Evolutionary conservation across 2,797 vertebrate genomes (phyloP), one percentile per base, ranked within the genome.

Genomic region (Dendrocincla tyrannina): DNA sequence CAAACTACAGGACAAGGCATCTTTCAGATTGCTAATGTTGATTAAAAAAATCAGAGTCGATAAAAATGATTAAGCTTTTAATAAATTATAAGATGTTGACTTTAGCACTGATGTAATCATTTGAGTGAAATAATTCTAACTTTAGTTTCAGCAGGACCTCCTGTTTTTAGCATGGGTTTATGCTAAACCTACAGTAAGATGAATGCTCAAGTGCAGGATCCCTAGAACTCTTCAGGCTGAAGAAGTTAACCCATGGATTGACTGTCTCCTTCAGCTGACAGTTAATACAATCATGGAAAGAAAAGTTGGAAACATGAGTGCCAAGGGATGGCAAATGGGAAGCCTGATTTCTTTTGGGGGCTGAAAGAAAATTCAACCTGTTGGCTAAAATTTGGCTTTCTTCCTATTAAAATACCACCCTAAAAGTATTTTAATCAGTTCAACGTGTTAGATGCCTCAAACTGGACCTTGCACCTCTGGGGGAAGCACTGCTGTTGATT

Each of bases 351-450:
- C 68, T 97, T 97, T 58, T 52, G 60, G 52, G 19, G 63, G 28
- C 66, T 94, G 93, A 97, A 97, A 89, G 88, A 93, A 97, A 97
- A 96, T 73, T 88, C 67, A 97, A 96, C 84, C 60, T 95, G 77
- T 95, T 97, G 78, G 85, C 73, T 91, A 92, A 91, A 91, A 85
- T 70, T 89, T 97, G 89, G 20, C 44, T 75, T 70, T 96, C 83
- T 94, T 88, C 81, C 91, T 89, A 58, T 91, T 96, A 63, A 97
- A 97, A 97, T 94, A 86, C 60, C 53, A 96, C 53, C 42, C 14
- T 89, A 96, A 53, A 53, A 18, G 52, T 53, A 32, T 32, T 53
- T 32, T 32, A 20, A 95, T 96, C 89, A 94, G 56, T 95, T 85
- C 88, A 88, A 62, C 42, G 35, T 94, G 87, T 91, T 37, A 85